Base-by-base conservation (phyloP, 2,113 vertebrate genomes). In the Copsychus sechellarum region DNA sequence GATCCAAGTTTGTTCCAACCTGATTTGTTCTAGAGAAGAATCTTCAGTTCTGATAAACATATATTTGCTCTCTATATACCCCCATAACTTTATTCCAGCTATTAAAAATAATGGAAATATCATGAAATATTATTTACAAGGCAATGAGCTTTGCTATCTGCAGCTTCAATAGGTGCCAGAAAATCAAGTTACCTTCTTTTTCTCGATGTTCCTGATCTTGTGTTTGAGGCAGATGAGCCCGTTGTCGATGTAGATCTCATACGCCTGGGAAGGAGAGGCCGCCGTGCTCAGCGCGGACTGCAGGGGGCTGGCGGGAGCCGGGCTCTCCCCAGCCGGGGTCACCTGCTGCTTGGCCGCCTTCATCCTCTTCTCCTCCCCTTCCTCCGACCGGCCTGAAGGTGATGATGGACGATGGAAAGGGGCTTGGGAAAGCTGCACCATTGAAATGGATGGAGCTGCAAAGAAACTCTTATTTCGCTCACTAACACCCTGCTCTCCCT, bases 201-300 rank as follows among this genome's bases (percentile, higher is more conserved):
- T 99, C 97, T 99, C 99, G 81, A 99, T 98, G 97, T 99, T 99
- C 88, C 99, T 98, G 48, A 99, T 98, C 97, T 99, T 99, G 98
- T 99, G 99, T 93, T 99, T 99, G 87, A 99, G 98, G 96, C 99
- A 99, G 97, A 99, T 99, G 77, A 99, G 98, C 70, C 99, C 99
- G 28, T 99, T 98, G 65, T 99, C 99, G 53, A 99, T 98, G 87
- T 99, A 99, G 51, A 96, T 98, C 72, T 99, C 99, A 12, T 99
- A 99, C 3, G 98, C 99, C 28, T 98, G 98, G 93, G 99, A 98
- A 62, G 97, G 82, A 33, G 98, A 97, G 20, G 97, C 74, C 28
- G 98, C 95, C 38, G 98, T 97, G 78, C 96, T 97, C 65, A 99
- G 97, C 80, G 96, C 78, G 47, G 98, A 89, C 96, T 98, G 98